Evolutionary conservation across 2,888 invertebrate species (phyloP).

Genomic region (Ditula angustiorana): DNA sequence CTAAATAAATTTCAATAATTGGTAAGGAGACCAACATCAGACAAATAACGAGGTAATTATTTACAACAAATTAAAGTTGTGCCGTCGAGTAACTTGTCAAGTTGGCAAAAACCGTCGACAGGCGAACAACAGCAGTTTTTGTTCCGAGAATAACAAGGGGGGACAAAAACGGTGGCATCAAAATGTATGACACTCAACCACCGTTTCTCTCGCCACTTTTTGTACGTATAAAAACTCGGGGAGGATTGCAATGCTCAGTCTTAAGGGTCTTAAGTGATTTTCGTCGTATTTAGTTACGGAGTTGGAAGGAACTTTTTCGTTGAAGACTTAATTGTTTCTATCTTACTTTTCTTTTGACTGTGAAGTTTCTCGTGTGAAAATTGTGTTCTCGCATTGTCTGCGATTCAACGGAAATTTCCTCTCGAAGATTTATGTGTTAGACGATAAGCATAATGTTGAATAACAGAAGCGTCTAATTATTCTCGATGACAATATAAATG

Average conservation of each 20-base stretch:
- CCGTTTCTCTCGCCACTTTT: conserved; percentile 61
- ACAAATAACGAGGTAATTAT: conserved; percentile 78
- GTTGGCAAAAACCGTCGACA: conserved; percentile 75
- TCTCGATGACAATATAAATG: conserved; percentile 25
- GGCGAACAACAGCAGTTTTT: conserved; percentile 74
- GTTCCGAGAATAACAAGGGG: conserved; percentile 66
- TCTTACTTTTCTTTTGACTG: conserved; percentile 50
- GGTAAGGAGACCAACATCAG: conserved; percentile 48
- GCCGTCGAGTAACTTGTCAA: conserved; percentile 74
- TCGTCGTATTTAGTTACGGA: conserved; percentile 70
- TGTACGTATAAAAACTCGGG: conserved; percentile 64
- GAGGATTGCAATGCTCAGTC: conserved; percentile 63
- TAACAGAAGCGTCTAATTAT: background rate
- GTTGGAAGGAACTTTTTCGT: conserved; percentile 63
- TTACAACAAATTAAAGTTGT: conserved; percentile 71
- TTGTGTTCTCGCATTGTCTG: conserved; percentile 45
- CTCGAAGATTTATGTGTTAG: conserved; percentile 6
- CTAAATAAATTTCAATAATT: conserved; percentile 44
- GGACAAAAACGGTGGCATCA: conserved; percentile 73
- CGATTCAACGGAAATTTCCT: conserved; percentile 23
- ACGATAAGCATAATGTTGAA: conserved; percentile 15
- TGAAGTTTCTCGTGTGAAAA: conserved; percentile 40
- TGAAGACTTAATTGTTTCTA: conserved; percentile 69
- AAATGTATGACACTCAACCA: conserved; percentile 77
- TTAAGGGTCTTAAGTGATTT: conserved; percentile 59